Evolutionary conservation across 2,113 vertebrate species (phyloP).

Genomic region (Dipodomys stephensi): DNA sequence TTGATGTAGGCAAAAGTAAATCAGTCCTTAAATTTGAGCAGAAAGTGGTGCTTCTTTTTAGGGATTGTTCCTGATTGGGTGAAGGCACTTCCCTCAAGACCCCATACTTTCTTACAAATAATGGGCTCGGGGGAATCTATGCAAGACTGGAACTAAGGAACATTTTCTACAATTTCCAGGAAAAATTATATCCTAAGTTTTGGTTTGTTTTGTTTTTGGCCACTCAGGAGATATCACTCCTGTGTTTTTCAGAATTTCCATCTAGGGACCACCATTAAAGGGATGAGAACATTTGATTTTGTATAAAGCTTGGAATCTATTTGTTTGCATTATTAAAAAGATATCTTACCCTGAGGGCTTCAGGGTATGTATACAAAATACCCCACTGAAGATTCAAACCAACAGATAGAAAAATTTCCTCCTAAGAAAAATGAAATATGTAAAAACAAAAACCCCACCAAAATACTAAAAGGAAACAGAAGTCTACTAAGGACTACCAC

Average conservation of each 20-base stretch:
- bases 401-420: conserved; percentile 69
- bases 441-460: not conserved
- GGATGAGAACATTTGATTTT: conserved; percentile 39
- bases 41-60: conserved; percentile 22
- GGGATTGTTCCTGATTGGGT: not conserved
- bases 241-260: conserved; percentile 45
- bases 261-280: conserved; percentile 27
- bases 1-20: not conserved
- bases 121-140: not conserved
- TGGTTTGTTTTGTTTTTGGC: not conserved
- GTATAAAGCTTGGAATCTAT: conserved; percentile 65
- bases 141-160: not conserved
- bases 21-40: not conserved
- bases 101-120: not conserved
- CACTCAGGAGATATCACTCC: not conserved
- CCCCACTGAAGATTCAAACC: conserved; percentile 71
- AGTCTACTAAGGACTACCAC: not conserved
- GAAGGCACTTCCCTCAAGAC: not conserved
- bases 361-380: conserved; percentile 59
- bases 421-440: conserved; percentile 40
- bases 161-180: conserved; percentile 24
- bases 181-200: conserved; percentile 47
- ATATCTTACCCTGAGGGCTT: conserved; percentile 53
- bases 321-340: conserved; percentile 78
- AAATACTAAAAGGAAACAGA: not conserved